Conservation (phyloP, 1,140 invertebrate genomes). For the Carposina sasakii region DNA sequence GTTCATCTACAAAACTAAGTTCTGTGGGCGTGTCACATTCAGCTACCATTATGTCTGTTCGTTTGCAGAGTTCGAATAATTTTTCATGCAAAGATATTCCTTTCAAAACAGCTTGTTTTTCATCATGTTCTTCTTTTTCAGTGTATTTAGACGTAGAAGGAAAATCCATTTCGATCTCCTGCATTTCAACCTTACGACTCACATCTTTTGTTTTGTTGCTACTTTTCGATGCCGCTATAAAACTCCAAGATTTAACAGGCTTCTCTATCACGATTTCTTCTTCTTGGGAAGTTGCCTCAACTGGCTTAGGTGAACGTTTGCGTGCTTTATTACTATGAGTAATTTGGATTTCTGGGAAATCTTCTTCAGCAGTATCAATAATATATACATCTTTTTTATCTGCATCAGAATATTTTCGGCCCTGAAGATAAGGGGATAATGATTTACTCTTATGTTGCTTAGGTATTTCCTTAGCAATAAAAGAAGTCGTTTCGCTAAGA, state of each 20-base stretch:
- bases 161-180: slow-evolving; percentile 15
- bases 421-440: slow-evolving; percentile 38
- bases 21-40: slow-evolving; percentile 60
- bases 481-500: slow-evolving; percentile 7
- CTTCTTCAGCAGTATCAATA: slow-evolving; percentile 54
- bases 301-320: slow-evolving; percentile 46
- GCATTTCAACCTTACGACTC: slow-evolving; percentile 10
- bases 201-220: slow-evolving; percentile 33
- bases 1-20: slow-evolving; percentile 65
- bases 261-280: slow-evolving; percentile 23
- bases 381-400: slow-evolving; percentile 60
- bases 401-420: slow-evolving; percentile 31
- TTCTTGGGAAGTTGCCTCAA: slow-evolving; percentile 29
- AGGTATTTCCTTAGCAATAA: slow-evolving; percentile 32
- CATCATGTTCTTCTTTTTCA: slow-evolving; percentile 12
- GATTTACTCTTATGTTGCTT: slow-evolving; percentile 50
- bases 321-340: slow-evolving; percentile 48
- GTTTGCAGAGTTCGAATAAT: slow-evolving; percentile 58
- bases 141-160: not conserved
- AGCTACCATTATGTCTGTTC: slow-evolving; percentile 65
- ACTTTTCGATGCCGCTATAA: slow-evolving; percentile 47
- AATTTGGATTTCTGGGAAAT: slow-evolving; percentile 65
- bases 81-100: slow-evolving; percentile 54
- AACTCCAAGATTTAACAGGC: slow-evolving; percentile 51
- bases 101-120: slow-evolving; percentile 28